A percentile compares a stretch with the other conserved stretches of the same genome.
Conservation (phyloP, 2,113 vertebrate genomes). For the Tapirus terrestris region DNA sequence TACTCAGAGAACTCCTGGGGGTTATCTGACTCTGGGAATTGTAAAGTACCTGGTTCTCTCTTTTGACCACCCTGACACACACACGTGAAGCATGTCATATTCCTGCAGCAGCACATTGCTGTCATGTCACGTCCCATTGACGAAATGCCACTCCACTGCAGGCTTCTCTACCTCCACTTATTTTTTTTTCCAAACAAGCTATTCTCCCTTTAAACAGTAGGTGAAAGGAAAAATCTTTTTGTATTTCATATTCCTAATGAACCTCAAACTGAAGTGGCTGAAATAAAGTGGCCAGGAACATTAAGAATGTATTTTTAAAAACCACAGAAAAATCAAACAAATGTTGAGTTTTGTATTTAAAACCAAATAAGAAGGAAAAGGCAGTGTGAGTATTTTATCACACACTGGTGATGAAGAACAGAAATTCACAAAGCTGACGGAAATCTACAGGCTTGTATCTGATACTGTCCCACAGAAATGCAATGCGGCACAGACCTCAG, state of each 20-base stretch:
- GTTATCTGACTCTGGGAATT: neutral
- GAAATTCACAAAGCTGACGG: neutral
- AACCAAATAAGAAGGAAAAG: neutral
- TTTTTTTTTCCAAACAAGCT: neutral
- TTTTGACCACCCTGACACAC: neutral
- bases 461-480: neutral
- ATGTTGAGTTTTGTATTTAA: neutral
- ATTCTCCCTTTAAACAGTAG: neutral
- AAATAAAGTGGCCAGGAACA: slow-evolving; percentile 1
- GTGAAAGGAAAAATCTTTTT: neutral
- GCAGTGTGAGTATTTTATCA: neutral
- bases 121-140: fast-evolving
- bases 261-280: neutral
- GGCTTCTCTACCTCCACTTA: neutral
- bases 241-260: slow-evolving; percentile 22
- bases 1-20: neutral
- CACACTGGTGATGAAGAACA: neutral
- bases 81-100: fast-evolving
- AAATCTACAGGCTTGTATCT: neutral
- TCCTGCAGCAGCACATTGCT: neutral
- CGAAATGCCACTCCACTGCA: neutral
- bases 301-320: neutral
- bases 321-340: neutral
- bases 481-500: neutral
- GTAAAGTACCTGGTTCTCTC: neutral